A percentile compares a stretch with the other conserved stretches of the same genome.
These are phyloP conservation scores for Uria aalge DNA, from an alignment of 2,113 vertebrate genomes.

Conservation along the genomic window DNA sequence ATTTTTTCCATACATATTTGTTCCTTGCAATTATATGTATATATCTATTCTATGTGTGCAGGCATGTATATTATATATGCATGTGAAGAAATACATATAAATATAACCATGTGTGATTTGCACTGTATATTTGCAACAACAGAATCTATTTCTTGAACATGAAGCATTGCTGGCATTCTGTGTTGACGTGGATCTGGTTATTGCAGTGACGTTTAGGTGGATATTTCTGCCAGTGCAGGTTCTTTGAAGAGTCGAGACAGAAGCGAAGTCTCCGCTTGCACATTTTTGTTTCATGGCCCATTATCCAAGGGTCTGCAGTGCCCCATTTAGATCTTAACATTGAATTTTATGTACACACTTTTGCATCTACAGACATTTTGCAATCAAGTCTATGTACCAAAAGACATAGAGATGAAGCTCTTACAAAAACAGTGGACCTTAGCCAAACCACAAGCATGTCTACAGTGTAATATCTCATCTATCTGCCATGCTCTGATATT, in stretches of 20 bases:
- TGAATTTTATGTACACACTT: neutral
- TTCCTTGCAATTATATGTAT: neutral
- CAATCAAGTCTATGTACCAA: neutral
- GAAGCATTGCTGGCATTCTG: neutral
- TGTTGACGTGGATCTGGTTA: rapidly evolving
- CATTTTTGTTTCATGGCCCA: neutral
- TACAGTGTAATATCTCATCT: neutral
- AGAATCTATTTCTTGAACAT: rapidly evolving
- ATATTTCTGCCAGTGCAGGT: neutral
- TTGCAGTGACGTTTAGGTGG: neutral
- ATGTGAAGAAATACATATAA: neutral
- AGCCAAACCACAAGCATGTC: neutral
- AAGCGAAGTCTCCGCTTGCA: neutral
- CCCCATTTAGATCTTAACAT: neutral
- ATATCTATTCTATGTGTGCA: neutral
- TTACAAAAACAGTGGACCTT: neutral
- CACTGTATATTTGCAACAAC: neutral
- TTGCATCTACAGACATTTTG: neutral
- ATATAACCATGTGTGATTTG: neutral
- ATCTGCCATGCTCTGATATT: neutral
- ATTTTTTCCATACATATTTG: neutral
- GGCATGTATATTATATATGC: neutral
- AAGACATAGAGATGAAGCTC: neutral
- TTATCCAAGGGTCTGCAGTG: rapidly evolving
- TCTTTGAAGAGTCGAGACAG: neutral